Evolutionary conservation across 30 jellyfish, hydroid and myxozoan species (phyloP), one percentile per base, ranked within the genome.

Genomic region (Aurelia aurita complex sp. Pacific): DNA sequence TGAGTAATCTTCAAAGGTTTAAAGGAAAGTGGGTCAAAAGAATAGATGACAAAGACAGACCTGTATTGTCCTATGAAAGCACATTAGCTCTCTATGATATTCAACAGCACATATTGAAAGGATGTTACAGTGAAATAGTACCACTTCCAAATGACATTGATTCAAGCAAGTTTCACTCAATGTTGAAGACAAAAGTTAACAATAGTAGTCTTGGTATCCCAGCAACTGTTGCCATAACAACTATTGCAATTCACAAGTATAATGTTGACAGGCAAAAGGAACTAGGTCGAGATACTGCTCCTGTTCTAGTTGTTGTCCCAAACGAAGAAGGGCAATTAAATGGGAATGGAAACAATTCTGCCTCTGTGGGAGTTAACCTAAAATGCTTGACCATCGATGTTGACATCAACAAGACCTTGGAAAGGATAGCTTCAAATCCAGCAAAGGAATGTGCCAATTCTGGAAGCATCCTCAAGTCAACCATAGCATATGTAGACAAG

Each of bases 141-240:
- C 93, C 97, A 53, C 77, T 78, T 73, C 92, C 93, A n/a, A 88
- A 88, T 34, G 91, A 89, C 53, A 79, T 87, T 35, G 89, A 92
- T 60, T 67, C 83, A 52, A 69, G 84, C 32, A 97, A 92, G 12
- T 70, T 92, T 64, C 98, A 92, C 63, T 35, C 60, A 66, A 83
- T 86, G 8, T 63, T 92, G 96, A 87, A 91, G 68, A 62, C 66
- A 79, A 81, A 89, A 18, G 90, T 92, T 51, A 87, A 97, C 40
- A 89, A 88, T 63, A 87, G 98, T 54, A 85, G 98, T 11, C 85
- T 92, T 13, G 95, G 97, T 12, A 92, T 92, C 12, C 96, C 94
- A 14, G 87, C 88, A 32, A 92, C 80, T 78, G 95, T 92, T 35
- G 98, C 98, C 64, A 79, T 92, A 43, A 82, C 92, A 38, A 73